phyloP scores from a whole-genome alignment of 2,797 vertebrate species.

The Hippopotamyrus pictus region DNA sequence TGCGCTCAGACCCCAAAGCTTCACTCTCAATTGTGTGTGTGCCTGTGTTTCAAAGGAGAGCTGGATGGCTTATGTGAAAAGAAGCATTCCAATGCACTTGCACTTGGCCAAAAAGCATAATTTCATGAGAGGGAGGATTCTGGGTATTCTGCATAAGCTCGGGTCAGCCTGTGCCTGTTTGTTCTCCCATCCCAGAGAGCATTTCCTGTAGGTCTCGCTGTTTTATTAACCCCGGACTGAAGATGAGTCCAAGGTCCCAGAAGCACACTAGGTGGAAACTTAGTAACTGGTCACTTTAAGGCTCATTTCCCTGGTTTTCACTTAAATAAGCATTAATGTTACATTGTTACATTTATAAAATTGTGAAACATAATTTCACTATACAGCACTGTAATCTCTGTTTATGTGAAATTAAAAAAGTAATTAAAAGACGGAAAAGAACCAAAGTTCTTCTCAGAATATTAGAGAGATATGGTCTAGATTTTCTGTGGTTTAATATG shows the following conservation, averaged over 20 bases:
- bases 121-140: neutral
- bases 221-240: neutral
- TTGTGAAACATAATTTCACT: neutral
- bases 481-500: neutral
- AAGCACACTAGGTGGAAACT: neutral
- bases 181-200: neutral
- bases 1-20: neutral
- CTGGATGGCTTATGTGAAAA: neutral
- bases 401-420: neutral
- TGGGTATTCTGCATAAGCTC: neutral
- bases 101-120: neutral
- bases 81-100: neutral
- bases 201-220: neutral
- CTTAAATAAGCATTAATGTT: neutral
- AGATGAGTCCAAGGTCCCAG: neutral
- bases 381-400: neutral
- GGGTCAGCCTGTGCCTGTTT: neutral
- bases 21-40: neutral
- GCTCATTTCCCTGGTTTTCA: neutral
- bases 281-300: neutral
- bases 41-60: neutral
- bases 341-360: neutral
- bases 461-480: neutral
- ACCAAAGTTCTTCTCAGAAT: neutral
- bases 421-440: neutral